A percentile compares a stretch with the other conserved stretches of the same genome.
phyloP scores from a whole-genome alignment of 2,113 vertebrate genomes.

The Sturnira hondurensis region DNA sequence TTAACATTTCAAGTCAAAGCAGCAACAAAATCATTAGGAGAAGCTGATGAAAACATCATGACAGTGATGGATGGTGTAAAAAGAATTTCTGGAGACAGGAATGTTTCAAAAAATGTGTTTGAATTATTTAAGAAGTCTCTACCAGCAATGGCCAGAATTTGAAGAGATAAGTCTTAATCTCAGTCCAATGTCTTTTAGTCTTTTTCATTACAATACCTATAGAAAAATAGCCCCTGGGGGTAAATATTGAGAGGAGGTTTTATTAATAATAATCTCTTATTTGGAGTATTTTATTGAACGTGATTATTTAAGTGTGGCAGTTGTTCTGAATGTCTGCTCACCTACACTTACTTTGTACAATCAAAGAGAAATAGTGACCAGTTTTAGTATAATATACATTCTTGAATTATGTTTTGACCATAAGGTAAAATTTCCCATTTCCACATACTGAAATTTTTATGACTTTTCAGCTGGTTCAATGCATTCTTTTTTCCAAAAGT shows the following conservation, averaged over 20 bases:
- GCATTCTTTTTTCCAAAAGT: neutral
- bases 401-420: neutral
- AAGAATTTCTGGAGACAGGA: constrained; percentile 66
- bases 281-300: neutral
- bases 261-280: neutral
- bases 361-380: neutral
- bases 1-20: constrained; percentile 66
- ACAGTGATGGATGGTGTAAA: constrained; percentile 61
- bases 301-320: neutral
- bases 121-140: constrained; percentile 4
- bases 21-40: constrained; percentile 63
- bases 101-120: constrained; percentile 34
- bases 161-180: neutral
- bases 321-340: neutral
- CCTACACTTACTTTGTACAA: neutral
- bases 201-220: neutral
- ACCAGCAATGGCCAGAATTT: neutral
- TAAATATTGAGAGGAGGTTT: neutral
- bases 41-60: constrained; percentile 70
- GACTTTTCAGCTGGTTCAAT: neutral
- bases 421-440: constrained; percentile 5
- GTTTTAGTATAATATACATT: neutral
- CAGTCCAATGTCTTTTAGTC: neutral
- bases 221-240: neutral
- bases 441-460: neutral